Base-by-base conservation (phyloP, 1,140 invertebrate species). In the Ceratina australensis region DNA sequence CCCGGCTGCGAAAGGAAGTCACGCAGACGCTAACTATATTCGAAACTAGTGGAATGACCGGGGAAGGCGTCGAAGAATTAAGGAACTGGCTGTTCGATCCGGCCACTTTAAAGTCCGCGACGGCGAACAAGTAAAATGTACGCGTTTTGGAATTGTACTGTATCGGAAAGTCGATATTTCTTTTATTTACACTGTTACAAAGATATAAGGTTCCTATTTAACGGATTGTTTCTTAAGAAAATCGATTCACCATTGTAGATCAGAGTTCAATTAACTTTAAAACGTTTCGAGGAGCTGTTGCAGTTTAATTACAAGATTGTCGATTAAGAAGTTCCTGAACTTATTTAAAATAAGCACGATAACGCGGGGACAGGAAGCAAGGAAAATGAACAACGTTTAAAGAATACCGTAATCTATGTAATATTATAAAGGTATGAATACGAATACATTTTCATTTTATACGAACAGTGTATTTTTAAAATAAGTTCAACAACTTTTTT, bases 41-140 rank as follows among this genome's bases (percentile, higher is more conserved):
- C 10, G 96, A 97, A 91, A 94, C 94, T 0, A 96, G 96, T 76
- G 95, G 95, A 0, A 93, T 96, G 50, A 94, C 93, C 3, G 95
- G 95, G 20, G 93, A 94, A 84, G 96, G 96, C 8, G 88, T 96
- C 3, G 94, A 95, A 60, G 91, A 93, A 78, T 93, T 97, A 68
- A 91, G 94, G 57, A 91, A 94, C 28, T 96, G 95, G 94, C 88
- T 96, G 22, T 89, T 90, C 33, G 85, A 89, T 74, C 82, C 84
- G 3, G 80, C 83, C n/a, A 87, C 82, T 2, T 68, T 90, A 20
- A 85, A 80, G 57, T 66, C 69, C n/a, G 73, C 77, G n/a, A 67
- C 78, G 20, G 60, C 72, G 10, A 86, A 85, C 24, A 86, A 78
- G 59, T 79, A 64, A 28, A 69, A 54, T 63, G n/a, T 28, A 16